Conservation (phyloP, 2,888 invertebrate species). For the Pollenia amentaria region DNA sequence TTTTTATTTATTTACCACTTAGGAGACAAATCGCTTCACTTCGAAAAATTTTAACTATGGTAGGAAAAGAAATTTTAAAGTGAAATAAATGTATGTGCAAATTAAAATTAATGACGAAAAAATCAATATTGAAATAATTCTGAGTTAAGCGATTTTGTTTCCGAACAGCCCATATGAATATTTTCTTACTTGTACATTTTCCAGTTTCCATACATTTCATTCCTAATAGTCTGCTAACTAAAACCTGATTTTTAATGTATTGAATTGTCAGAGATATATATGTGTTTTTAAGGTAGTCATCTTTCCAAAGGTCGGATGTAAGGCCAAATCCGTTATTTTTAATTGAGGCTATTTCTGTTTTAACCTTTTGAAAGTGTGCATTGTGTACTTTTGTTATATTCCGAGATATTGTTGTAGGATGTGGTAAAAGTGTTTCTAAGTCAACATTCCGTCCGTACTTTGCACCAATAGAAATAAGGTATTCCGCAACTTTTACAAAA, state of each 20-base stretch:
- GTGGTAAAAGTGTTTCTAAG: slow-evolving; percentile 58
- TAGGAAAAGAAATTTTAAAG: no score
- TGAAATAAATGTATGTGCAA: no score
- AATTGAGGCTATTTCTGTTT: slow-evolving; percentile 53
- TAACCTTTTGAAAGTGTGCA: slow-evolving; percentile 37
- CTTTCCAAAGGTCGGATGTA: slow-evolving; percentile 66
- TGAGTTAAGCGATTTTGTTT: no score
- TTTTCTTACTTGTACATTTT: slow-evolving; percentile 60
- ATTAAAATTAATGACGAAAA: no score
- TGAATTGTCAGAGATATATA: slow-evolving; percentile 68
- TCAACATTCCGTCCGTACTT: no score
- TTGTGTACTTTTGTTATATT: slow-evolving; percentile 56
- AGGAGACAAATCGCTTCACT: neutral
- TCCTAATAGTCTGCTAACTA: slow-evolving; percentile 59
- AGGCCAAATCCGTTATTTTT: slow-evolving; percentile 65
- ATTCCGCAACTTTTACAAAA: slow-evolving; percentile 50
- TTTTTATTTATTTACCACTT: neutral
- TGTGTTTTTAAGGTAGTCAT: slow-evolving; percentile 50
- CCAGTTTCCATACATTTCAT: slow-evolving; percentile 60
- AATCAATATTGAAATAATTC: no score
- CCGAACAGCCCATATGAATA: no score
- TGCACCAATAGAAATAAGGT: slow-evolving; percentile 60
- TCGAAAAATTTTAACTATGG: slow-evolving; percentile 12
- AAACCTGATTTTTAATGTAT: slow-evolving; percentile 55
- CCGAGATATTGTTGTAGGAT: slow-evolving; percentile 63